phyloP scores from a whole-genome alignment of 2,888 invertebrate genomes.

The Sacculina carcini region DNA sequence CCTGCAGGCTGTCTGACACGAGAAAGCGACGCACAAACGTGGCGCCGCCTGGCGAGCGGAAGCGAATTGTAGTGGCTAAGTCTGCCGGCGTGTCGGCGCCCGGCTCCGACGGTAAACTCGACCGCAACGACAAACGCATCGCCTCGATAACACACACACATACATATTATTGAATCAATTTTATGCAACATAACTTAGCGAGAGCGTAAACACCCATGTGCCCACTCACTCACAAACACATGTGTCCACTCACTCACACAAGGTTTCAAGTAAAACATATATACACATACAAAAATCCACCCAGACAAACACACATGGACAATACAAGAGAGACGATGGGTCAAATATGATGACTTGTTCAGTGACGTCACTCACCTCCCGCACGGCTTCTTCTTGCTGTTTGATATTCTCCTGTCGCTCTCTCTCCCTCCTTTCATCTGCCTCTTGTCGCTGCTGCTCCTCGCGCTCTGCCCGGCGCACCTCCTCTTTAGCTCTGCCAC shows the following conservation, averaged over 20 bases:
- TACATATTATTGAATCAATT: too few species aligned
- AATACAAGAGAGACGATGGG: not conserved
- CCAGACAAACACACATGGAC: not conserved
- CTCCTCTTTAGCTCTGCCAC: conserved; percentile 50
- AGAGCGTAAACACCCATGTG: too few species aligned
- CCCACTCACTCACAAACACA: too few species aligned
- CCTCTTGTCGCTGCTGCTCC: conserved; percentile 23
- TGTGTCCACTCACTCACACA: not conserved
- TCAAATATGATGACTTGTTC: not conserved
- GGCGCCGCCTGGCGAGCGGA: conserved; percentile 51
- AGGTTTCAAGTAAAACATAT: not conserved
- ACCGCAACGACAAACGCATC: conserved; percentile 19
- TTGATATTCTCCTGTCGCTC: conserved; percentile 46
- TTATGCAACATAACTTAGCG: too few species aligned
- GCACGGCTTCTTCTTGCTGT: conserved; percentile 40
- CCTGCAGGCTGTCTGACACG: conserved; percentile 29
- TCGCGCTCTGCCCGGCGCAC: conserved; percentile 60
- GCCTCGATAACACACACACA: conserved; percentile 17
- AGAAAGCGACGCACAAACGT: conserved; percentile 51
- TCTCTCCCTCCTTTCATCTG: conserved; percentile 31
- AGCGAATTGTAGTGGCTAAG: conserved; percentile 28
- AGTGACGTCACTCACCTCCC: conserved; percentile 30
- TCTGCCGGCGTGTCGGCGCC: conserved; percentile 16
- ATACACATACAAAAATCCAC: not conserved
- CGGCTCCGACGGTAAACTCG: conserved; percentile 22